Conservation (phyloP, 2,888 invertebrate genomes). For the Sarcophaga caerulescens region DNA sequence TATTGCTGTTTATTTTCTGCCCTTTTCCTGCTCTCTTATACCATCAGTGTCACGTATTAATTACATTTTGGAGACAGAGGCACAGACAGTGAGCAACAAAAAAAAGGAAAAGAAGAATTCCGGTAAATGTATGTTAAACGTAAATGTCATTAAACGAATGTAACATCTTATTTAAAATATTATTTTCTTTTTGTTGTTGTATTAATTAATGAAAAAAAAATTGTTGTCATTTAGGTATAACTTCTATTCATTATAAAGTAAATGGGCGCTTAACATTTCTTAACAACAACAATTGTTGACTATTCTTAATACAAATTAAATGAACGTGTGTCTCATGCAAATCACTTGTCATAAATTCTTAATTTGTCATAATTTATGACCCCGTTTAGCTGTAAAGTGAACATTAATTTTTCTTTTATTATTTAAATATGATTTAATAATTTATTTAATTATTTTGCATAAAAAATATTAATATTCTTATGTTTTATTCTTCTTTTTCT, state of each 20-base stretch:
- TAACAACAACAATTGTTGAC: too few species aligned
- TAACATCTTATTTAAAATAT: conserved; percentile 8
- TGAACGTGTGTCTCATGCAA: too few species aligned
- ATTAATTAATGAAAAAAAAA: too few species aligned
- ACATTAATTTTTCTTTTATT: too few species aligned
- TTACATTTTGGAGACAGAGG: not conserved
- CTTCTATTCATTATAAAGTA: not conserved
- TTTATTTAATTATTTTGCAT: too few species aligned
- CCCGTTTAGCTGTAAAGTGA: too few species aligned
- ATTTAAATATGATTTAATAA: too few species aligned
- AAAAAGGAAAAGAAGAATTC: conserved; percentile 2
- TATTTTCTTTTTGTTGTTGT: not conserved
- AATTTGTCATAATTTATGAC: too few species aligned
- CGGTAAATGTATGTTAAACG: conserved; percentile 13
- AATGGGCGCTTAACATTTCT: not conserved
- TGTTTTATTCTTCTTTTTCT: not conserved
- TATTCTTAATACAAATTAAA: too few species aligned
- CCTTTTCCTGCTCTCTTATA: not conserved
- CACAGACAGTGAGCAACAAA: not conserved
- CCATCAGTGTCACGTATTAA: conserved; percentile 46
- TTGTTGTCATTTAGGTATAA: not conserved
- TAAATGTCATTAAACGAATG: conserved; percentile 18
- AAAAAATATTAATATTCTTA: too few species aligned
- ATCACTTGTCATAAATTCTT: too few species aligned
- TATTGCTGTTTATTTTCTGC: conserved; percentile 15